A percentile compares a stretch with the other conserved stretches of the same genome.
Evolutionary conservation across 1,140 invertebrate genomes (phyloP).

Genomic region (Andricus grossulariae): DNA sequence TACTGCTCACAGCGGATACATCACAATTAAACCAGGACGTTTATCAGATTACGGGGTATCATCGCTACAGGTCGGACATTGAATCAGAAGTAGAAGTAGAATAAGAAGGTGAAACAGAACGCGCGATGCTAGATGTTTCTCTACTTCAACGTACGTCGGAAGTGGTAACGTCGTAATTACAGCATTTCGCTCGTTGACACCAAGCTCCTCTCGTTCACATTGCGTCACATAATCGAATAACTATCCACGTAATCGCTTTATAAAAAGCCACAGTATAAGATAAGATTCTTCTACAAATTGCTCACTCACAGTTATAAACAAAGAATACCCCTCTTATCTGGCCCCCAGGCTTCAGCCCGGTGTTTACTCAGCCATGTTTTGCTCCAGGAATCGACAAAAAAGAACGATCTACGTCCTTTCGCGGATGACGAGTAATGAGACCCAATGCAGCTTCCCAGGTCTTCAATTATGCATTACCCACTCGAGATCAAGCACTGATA

Average conservation of each 20-base stretch:
- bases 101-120: slow-evolving; percentile 24
- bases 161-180: slow-evolving; percentile 55
- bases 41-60: slow-evolving; percentile 60
- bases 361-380: neutral
- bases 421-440: slow-evolving; percentile 24
- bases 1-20: slow-evolving; percentile 42
- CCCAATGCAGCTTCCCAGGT: slow-evolving; percentile 14
- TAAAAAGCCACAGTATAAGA: slow-evolving; percentile 26
- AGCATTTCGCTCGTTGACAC: slow-evolving; percentile 57
- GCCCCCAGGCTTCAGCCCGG: neutral
- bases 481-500: neutral
- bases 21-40: slow-evolving; percentile 57
- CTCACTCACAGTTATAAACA: slow-evolving; percentile 26
- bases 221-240: slow-evolving; percentile 58
- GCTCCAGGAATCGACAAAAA: slow-evolving; percentile 1
- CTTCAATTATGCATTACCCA: slow-evolving; percentile 28
- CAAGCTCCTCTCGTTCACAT: slow-evolving; percentile 37
- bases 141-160: slow-evolving; percentile 37
- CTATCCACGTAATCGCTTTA: slow-evolving; percentile 49
- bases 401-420: neutral
- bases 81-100: slow-evolving; percentile 21
- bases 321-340: neutral
- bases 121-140: slow-evolving; percentile 15
- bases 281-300: slow-evolving; percentile 8
- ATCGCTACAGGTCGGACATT: slow-evolving; percentile 45